Conservation (phyloP, 1,140 invertebrate genomes). For the Chlorops oryzae region DNA sequence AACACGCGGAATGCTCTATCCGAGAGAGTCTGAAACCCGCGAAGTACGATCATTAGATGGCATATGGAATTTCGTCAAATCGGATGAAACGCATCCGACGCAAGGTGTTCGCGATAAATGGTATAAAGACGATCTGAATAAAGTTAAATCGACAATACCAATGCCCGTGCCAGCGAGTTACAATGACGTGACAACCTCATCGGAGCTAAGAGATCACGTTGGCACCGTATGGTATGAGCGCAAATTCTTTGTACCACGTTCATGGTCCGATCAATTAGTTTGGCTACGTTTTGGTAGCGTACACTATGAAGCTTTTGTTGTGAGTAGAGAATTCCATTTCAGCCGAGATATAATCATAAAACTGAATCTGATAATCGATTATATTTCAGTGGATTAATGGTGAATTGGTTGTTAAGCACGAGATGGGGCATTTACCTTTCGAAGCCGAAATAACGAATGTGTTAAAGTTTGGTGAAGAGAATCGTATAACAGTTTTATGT, state of each 20-base stretch:
- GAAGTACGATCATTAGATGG: conserved; percentile 74
- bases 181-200: conserved; percentile 87
- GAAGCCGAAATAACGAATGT: conserved; percentile 72
- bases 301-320: conserved; percentile 81
- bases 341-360: background rate
- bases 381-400: conserved; percentile 86
- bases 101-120: conserved; percentile 71
- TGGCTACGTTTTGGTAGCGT: conserved; percentile 84
- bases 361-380: too few relatives aligned
- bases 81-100: conserved; percentile 58
- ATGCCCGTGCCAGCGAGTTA: conserved; percentile 96
- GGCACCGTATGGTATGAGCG: conserved; percentile 90
- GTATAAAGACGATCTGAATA: conserved; percentile 57
- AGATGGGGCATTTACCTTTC: conserved; percentile 94
- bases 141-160: conserved; percentile 49
- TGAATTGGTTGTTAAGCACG: conserved; percentile 68
- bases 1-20: conserved; percentile 67
- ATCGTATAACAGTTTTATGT: conserved; percentile 83
- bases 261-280: conserved; percentile 66
- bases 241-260: conserved; percentile 68
- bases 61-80: conserved; percentile 80
- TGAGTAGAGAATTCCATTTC: conserved; percentile 60
- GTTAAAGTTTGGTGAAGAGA: conserved; percentile 64
- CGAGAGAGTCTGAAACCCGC: conserved; percentile 72
- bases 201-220: conserved; percentile 77